phyloP scores from a whole-genome alignment of 2,888 invertebrate genomes.

The Stegophylla sp. region DNA sequence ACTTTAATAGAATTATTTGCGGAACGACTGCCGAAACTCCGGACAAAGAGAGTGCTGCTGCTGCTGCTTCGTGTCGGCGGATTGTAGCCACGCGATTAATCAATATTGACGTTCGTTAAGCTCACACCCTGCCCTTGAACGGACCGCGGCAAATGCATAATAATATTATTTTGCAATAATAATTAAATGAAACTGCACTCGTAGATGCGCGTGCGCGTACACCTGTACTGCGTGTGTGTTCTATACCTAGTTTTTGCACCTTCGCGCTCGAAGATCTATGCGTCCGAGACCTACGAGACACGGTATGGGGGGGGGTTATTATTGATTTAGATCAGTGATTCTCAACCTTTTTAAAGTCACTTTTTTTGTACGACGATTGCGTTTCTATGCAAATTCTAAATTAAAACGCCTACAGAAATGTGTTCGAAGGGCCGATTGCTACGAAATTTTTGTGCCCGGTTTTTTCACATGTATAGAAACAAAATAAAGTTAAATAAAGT shows the following conservation, averaged over 20 bases:
- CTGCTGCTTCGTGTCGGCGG: neutral
- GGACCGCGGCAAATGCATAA: conserved; percentile 12
- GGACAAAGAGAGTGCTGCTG: neutral
- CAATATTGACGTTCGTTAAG: conserved; percentile 48
- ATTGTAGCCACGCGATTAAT: conserved; percentile 13
- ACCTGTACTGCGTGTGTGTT: too few relatives aligned
- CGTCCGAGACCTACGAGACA: neutral
- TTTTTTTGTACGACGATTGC: too few relatives aligned
- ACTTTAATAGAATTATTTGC: conserved; percentile 7
- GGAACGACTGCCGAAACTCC: neutral
- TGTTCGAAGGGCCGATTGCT: too few relatives aligned
- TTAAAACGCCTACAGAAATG: too few relatives aligned
- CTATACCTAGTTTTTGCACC: neutral
- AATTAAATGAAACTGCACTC: neutral
- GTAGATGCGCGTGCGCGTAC: neutral
- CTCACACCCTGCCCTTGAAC: neutral
- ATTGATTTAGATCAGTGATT: neutral
- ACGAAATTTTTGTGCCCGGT: too few relatives aligned
- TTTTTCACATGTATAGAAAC: too few relatives aligned
- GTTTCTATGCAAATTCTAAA: too few relatives aligned
- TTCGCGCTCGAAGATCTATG: neutral
- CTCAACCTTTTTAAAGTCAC: too few relatives aligned
- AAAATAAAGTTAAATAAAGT: too few relatives aligned
- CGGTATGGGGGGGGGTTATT: neutral
- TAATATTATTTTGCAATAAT: too few relatives aligned